Base-by-base conservation (phyloP, 1,140 invertebrate genomes). In the Magallana angulata region DNA sequence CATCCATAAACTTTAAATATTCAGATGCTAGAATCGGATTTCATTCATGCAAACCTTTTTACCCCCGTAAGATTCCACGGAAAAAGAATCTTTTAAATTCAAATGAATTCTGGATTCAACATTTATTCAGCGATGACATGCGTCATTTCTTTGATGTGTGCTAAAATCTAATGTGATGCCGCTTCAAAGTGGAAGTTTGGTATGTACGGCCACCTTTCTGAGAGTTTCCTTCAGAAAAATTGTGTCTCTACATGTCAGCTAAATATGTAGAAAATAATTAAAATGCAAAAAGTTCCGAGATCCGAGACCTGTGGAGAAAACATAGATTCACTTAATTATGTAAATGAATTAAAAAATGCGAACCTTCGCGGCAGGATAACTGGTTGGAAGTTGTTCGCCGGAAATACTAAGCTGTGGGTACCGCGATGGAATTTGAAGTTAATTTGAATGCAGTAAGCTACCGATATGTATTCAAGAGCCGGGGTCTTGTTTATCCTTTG, bases 371-470 rank as follows among this genome's bases (percentile, higher is more conserved):
- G 68, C 68, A 76, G 68, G 68, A 76, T 76, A 76, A 76, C 24
- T 76, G 68, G 36, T 12, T 76, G 36, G 68, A 76, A 24, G 68
- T 76, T 76, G 68, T 76, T 76, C 11, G 68, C 68, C 68, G 68
- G 68, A 76, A 76, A 76, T 71, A 30, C 14, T 12, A 30, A 76
- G 24, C 68, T 76, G 68, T 30, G 68, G 68, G 68, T 76, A 76
- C 68, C 68, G 68, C 24, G 24, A 76, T 76, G 18, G 68, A 76
- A 76, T 76, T 30, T 76, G 24, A 48, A 76, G 68, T 76, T 76
- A 76, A 76, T 76, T 30, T 76, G 68, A 76, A 76, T 76, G 68
- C 24, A 30, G 68, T 76, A 76, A 76, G 68, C 68, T 36, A 76
- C 68, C 68, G 68, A 76, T 30, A 76, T 76, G 68, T 76, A 76